Evolutionary conservation across 2,888 invertebrate genomes (phyloP).

Genomic region (Fragum whitleyi): DNA sequence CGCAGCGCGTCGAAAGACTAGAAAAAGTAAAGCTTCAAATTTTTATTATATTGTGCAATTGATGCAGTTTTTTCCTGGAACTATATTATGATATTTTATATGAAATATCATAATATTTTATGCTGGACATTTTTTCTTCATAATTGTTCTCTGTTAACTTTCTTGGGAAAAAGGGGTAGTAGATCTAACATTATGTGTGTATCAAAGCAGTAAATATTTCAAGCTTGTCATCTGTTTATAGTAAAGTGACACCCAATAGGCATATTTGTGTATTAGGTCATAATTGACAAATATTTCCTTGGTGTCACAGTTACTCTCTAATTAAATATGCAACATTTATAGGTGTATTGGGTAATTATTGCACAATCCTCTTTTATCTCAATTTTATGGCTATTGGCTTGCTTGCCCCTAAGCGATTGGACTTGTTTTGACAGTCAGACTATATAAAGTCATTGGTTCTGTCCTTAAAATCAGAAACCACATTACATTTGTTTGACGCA

Average conservation of each 20-base stretch:
- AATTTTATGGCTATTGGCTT: slow-evolving; percentile 5
- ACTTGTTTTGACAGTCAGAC: not conserved
- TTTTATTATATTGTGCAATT: slow-evolving; percentile 14
- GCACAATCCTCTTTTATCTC: not conserved
- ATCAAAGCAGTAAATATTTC: slow-evolving; percentile 3
- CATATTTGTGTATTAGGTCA: not conserved
- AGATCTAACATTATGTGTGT: not conserved
- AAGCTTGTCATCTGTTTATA: not conserved
- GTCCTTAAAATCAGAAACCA: not conserved
- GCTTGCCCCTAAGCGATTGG: not conserved
- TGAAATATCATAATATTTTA: not conserved
- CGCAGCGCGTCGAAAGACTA: too few relatives aligned
- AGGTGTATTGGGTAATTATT: slow-evolving; percentile 3
- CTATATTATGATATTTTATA: slow-evolving; percentile 1
- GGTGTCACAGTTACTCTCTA: too few relatives aligned
- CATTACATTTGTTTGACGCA: not conserved
- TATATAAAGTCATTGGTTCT: not conserved
- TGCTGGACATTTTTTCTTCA: not conserved
- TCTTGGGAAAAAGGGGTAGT: not conserved
- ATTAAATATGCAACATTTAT: not conserved
- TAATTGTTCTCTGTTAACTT: not conserved
- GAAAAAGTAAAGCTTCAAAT: too few relatives aligned
- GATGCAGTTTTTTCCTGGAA: slow-evolving; percentile 6
- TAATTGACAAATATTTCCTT: not conserved
- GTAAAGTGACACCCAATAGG: not conserved